These are phyloP conservation scores for Coreius guichenoti DNA, from an alignment of 2,797 vertebrate genomes.

Conservation along the genomic window DNA sequence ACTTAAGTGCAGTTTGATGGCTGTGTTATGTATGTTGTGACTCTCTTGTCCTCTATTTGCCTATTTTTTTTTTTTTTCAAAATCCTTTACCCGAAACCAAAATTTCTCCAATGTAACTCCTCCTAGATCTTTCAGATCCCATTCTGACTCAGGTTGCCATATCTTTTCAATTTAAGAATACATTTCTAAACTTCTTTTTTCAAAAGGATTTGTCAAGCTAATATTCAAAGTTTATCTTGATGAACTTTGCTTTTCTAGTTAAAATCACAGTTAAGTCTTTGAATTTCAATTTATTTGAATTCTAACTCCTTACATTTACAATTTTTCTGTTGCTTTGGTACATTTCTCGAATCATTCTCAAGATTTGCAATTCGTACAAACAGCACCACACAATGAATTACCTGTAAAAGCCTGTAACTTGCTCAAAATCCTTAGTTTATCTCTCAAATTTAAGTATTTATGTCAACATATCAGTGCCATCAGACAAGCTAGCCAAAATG, in stretches of 20 bases:
- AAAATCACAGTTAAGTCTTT: not conserved
- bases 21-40: constrained; percentile 22
- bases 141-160: not conserved
- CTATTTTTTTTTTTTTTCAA: not conserved
- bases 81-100: not conserved
- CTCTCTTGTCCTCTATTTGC: not conserved
- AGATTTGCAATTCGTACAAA: too few species aligned
- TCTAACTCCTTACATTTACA: too few species aligned
- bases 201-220: not conserved
- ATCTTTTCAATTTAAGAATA: not conserved
- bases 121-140: not conserved
- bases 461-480: too few species aligned
- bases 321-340: too few species aligned
- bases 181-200: not conserved
- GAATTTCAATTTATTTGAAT: too few species aligned
- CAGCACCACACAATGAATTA: too few species aligned
- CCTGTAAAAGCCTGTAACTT: too few species aligned
- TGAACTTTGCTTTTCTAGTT: not conserved
- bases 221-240: not conserved
- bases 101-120: not conserved
- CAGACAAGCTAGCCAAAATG: too few species aligned
- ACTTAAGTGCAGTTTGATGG: constrained; percentile 47
- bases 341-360: too few species aligned
- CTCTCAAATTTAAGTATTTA: too few species aligned
- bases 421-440: too few species aligned